These are phyloP conservation scores for Pseudocheirus occidentalis DNA, from an alignment of 2,797 vertebrate species.

Conservation along the genomic window DNA sequence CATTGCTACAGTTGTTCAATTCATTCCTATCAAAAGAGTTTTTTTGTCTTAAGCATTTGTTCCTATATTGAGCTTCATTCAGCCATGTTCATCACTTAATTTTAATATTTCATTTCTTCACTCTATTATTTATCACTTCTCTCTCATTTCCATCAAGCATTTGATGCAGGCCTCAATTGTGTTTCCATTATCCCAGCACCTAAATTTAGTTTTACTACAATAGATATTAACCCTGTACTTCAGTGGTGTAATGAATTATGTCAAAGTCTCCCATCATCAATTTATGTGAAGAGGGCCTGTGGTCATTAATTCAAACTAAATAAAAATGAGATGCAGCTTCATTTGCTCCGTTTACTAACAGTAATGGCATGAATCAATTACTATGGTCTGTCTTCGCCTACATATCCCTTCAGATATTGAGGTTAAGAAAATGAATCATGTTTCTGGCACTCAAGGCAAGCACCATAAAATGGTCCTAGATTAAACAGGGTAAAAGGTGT, in stretches of 20 bases:
- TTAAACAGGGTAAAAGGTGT: not conserved
- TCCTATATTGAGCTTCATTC: conserved; percentile 70
- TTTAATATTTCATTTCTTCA: conserved; percentile 78
- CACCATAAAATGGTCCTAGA: not conserved
- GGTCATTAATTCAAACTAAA: not conserved
- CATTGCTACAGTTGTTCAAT: conserved; percentile 64
- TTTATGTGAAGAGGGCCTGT: not conserved
- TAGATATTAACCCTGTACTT: not conserved
- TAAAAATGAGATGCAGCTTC: conserved; percentile 3
- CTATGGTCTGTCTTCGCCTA: not conserved
- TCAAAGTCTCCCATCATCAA: not conserved
- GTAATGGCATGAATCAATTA: not conserved
- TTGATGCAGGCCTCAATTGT: conserved; percentile 74
- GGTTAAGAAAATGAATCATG: conserved; percentile 9
- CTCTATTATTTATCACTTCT: conserved; percentile 56
- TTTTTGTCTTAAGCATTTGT: conserved; percentile 63
- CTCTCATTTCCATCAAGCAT: conserved; percentile 50
- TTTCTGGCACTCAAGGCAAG: not conserved
- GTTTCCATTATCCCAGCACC: conserved; percentile 47
- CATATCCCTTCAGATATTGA: not conserved
- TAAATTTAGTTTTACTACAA: not conserved
- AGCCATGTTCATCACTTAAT: conserved; percentile 75
- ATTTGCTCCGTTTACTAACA: conserved; percentile 19
- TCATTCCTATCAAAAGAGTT: conserved; percentile 68
- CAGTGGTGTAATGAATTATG: conserved; percentile 4